phyloP scores from a whole-genome alignment of 2,797 vertebrate species.

The Sebastes diploproa region DNA sequence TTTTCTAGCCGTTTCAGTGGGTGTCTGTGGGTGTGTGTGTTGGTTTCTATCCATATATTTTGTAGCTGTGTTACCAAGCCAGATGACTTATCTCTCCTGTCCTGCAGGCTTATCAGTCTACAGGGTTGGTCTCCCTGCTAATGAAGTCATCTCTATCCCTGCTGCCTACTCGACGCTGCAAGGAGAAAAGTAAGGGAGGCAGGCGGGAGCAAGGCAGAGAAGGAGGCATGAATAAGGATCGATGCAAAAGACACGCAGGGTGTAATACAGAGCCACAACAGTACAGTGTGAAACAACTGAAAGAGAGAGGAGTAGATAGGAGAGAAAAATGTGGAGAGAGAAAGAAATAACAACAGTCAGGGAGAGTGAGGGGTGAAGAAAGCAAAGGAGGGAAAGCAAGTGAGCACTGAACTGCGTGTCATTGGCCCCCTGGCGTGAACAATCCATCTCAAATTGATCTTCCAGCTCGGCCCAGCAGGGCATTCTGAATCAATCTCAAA shows the following conservation, averaged over 20 bases:
- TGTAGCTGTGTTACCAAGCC: constrained; percentile 42
- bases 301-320: constrained; percentile 49
- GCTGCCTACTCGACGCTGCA: constrained; percentile 14
- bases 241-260: constrained; percentile 43
- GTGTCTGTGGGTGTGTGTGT: constrained; percentile 8
- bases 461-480: constrained; percentile 83
- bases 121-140: constrained; percentile 59
- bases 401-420: constrained; percentile 77
- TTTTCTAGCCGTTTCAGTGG: neutral
- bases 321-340: constrained; percentile 51
- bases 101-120: constrained; percentile 63
- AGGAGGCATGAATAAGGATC: constrained; percentile 44
- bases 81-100: constrained; percentile 61
- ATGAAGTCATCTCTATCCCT: constrained; percentile 74
- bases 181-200: constrained; percentile 47
- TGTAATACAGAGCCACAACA: constrained; percentile 15
- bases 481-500: constrained; percentile 89
- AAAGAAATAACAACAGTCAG: constrained; percentile 62
- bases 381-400: constrained; percentile 70
- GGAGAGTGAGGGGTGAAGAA: constrained; percentile 71
- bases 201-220: constrained; percentile 35
- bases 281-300: constrained; percentile 62
- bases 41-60: constrained; percentile 21
- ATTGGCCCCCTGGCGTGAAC: constrained; percentile 84
- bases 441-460: constrained; percentile 89